Evolutionary conservation across 2,797 vertebrate species (phyloP), one percentile per base, ranked within the genome.

Genomic region (Monodelphis domestica): DNA sequence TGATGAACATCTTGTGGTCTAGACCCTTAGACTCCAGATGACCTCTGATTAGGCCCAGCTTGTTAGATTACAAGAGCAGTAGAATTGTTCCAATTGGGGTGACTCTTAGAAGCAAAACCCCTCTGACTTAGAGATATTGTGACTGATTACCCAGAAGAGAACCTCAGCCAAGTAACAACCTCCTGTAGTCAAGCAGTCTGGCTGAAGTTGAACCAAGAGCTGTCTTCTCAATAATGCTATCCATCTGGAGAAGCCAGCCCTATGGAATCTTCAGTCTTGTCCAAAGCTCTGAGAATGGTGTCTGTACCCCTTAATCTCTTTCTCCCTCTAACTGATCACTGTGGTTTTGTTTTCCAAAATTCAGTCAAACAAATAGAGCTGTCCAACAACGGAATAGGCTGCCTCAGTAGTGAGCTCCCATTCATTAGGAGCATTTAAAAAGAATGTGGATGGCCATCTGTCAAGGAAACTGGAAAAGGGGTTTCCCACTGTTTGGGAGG

Each of bases 301-400:
- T 2, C 50, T 89, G 4, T 10, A 21, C 3, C n/a, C 78, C 54
- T 57, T 50, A 3, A 89, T 63, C 84, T 93, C 17, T 10, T 53
- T 90, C 57, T 88, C 63, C 51, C 54, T 93, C 45, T 89, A 63
- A 96, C n/a, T 53, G 51, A 21, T 38, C 50, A 53, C 63, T 52
- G 15, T 87, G 88, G 53, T 84, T 91, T 93, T 92, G 7, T 93
- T 96, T 88, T 95, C 87, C 54, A 30, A 59, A 95, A 53, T 88
- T 1, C 29, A 33, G 28, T 53, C 30, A 84, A 93, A 59, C 21
- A 50, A 53, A 17, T 3, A 53, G 52, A 92, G 91, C 33, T 55
- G 38, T 91, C 87, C 90, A 90, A 93, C 88, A 89, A 88, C 21
- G 1, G 9, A 53, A 29, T 87, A 55, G 38, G 24, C 54, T 87